These are phyloP conservation scores for Crocidura indochinensis DNA, from an alignment of 2,797 vertebrate genomes.

Conservation along the genomic window DNA sequence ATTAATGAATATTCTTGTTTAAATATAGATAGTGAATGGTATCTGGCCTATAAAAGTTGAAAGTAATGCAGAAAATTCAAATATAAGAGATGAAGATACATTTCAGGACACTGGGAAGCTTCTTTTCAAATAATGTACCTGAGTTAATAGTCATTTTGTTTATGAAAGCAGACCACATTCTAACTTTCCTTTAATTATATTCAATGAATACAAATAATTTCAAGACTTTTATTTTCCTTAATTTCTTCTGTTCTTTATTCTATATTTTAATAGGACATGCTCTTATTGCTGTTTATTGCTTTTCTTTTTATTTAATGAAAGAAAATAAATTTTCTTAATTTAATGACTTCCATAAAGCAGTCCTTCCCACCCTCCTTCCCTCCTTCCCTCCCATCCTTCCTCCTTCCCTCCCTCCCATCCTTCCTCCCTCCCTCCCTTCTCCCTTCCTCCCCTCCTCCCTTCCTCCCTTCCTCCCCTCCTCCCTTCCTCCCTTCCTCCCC, in stretches of 20 bases:
- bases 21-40: neutral
- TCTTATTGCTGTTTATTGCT: neutral
- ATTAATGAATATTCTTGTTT: neutral
- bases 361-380: too few species aligned
- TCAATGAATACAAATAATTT: neutral
- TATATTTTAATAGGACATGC: neutral
- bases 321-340: too few species aligned
- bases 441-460: neutral
- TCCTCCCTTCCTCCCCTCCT: too few species aligned
- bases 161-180: neutral
- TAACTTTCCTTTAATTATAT: neutral
- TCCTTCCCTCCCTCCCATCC: too few species aligned
- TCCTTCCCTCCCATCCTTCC: too few species aligned
- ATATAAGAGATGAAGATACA: neutral
- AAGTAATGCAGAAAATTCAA: neutral
- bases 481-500: too few species aligned
- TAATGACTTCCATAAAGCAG: too few species aligned
- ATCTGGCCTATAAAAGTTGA: neutral
- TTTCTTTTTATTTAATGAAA: constrained; percentile 14
- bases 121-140: neutral
- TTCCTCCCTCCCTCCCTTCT: too few species aligned
- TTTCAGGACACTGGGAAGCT: neutral
- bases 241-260: neutral
- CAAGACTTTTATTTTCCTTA: neutral
- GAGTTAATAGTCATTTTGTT: neutral